Conservation (phyloP, 2,888 invertebrate genomes). For the Dyspetes luteomarginatus region DNA sequence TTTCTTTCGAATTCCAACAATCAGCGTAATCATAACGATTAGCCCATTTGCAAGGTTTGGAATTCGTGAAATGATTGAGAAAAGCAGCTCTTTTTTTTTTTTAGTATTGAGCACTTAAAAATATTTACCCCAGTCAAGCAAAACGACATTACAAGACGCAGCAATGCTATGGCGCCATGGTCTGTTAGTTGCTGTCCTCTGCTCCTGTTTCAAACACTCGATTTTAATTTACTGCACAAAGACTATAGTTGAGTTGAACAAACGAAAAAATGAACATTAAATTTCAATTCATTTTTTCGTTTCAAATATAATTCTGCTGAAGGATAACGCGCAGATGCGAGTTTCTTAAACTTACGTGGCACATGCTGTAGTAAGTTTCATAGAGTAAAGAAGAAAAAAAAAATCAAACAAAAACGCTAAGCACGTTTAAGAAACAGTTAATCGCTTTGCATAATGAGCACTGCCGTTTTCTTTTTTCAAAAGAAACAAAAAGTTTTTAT, state of each 20-base stretch:
- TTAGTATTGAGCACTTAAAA: slow-evolving; percentile 73
- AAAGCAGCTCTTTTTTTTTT: slow-evolving; percentile 55
- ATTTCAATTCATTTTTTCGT: background rate
- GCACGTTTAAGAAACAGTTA: slow-evolving; percentile 73
- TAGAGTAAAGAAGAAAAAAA: slow-evolving; percentile 67
- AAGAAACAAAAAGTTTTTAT: background rate
- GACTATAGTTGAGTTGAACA: slow-evolving; percentile 24
- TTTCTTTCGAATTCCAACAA: slow-evolving; percentile 23
- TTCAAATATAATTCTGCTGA: background rate
- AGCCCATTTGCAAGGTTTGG: no score
- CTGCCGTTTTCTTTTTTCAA: slow-evolving; percentile 8
- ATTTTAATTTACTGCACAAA: slow-evolving; percentile 70
- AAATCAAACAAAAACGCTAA: slow-evolving; percentile 72
- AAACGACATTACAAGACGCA: slow-evolving; percentile 82
- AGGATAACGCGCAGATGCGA: slow-evolving; percentile 29
- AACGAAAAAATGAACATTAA: background rate
- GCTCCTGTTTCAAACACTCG: slow-evolving; percentile 82
- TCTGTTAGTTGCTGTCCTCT: slow-evolving; percentile 83
- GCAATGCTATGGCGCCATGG: slow-evolving; percentile 82
- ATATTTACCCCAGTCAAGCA: slow-evolving; percentile 83
- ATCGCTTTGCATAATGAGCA: slow-evolving; percentile 70
- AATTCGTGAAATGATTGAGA: slow-evolving; percentile 28
- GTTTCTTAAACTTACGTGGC: slow-evolving; percentile 53
- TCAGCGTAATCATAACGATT: background rate
- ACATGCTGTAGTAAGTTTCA: slow-evolving; percentile 69